A percentile compares a stretch with the other conserved stretches of the same genome.
These are phyloP conservation scores for Dicycla oo DNA, from an alignment of 2,888 invertebrate genomes.

Conservation along the genomic window DNA sequence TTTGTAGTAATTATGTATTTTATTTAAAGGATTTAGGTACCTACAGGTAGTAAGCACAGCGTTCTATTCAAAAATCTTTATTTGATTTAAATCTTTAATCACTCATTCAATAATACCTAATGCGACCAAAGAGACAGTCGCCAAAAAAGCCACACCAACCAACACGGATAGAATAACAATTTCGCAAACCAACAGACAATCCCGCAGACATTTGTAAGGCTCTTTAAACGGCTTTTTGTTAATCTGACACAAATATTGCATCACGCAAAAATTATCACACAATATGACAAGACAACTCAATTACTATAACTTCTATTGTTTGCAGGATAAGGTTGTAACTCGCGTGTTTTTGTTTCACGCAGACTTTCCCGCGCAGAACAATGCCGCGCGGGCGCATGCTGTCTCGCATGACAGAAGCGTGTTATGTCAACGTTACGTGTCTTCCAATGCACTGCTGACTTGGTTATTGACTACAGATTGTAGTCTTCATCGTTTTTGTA, in stretches of 20 bases:
- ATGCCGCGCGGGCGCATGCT: conserved; percentile 54
- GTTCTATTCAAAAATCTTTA: neutral
- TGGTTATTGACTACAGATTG: conserved; percentile 28
- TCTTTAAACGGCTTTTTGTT: conserved; percentile 56
- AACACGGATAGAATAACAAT: conserved; percentile 35
- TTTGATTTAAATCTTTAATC: no score
- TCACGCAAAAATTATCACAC: conserved; percentile 60
- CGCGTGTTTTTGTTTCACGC: conserved; percentile 9
- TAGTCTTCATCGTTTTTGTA: conserved; percentile 1
- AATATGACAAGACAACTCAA: conserved; percentile 40
- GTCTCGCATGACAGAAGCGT: conserved; percentile 65
- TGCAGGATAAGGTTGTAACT: conserved; percentile 23
- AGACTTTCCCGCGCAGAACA: conserved; percentile 59
- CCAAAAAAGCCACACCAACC: conserved; percentile 6
- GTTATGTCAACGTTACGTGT: conserved; percentile 70
- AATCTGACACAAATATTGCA: conserved; percentile 64
- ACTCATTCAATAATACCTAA: conserved; percentile 21
- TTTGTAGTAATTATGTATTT: conserved; percentile 4
- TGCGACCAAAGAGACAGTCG: neutral
- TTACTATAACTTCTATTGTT: conserved; percentile 5
- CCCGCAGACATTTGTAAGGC: conserved; percentile 26
- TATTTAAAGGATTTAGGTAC: neutral
- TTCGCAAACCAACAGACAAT: conserved; percentile 38
- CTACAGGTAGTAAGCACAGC: neutral
- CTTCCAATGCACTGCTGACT: conserved; percentile 59